Evolutionary conservation across 2,113 vertebrate genomes (phyloP), one percentile per base, ranked within the genome.

Genomic region (Halcyon senegalensis): DNA sequence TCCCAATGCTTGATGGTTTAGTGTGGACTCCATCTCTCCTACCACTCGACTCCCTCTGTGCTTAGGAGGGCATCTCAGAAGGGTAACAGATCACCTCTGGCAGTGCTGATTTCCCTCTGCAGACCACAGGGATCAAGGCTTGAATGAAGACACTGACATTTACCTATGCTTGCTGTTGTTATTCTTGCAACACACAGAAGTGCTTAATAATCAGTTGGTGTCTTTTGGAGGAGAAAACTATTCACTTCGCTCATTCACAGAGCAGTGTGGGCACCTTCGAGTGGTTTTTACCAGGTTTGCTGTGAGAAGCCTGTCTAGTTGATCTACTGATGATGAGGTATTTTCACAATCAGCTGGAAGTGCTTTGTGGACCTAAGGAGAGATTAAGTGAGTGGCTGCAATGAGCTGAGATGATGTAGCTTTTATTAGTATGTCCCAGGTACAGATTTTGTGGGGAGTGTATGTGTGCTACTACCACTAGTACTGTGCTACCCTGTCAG

Each of bases 91-190:
- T 62, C n/a, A 55, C 39, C 33, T 82, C 51, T 43, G 51, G 37
- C 1, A 0, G 31, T 60, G 46, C 13, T 0, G 0, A 10, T 50
- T 79, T 79, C 27, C 41, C 74, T 43, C 67, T 35, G 25, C 2
- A 2, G n/a, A 43, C 25, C 31, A 43, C 51, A 77, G 41, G 13
- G 27, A 70, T 87, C 19, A 48, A 55, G 64, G 19, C 59, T 87
- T 2, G 48, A 43, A 77, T 28, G 16, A 23, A 37, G 31, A 48
- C n/a, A 39, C 16, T 60, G 59, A 7, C 59, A n/a, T 82, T 72
- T 50, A 27, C 23, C 46, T 64, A 8, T 31, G 43, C 30, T 37
- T 56, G 20, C 50, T 77, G 33, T 21, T 69, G 33, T 21, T 73
- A 44, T 18, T 84, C 16, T 62, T 73, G n/a, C 59, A 78, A 31